Percentiles rank a stretch among this genome's conserved stretches.
Conservation (phyloP, 2,797 vertebrate genomes). For the Remorina albescens region DNA sequence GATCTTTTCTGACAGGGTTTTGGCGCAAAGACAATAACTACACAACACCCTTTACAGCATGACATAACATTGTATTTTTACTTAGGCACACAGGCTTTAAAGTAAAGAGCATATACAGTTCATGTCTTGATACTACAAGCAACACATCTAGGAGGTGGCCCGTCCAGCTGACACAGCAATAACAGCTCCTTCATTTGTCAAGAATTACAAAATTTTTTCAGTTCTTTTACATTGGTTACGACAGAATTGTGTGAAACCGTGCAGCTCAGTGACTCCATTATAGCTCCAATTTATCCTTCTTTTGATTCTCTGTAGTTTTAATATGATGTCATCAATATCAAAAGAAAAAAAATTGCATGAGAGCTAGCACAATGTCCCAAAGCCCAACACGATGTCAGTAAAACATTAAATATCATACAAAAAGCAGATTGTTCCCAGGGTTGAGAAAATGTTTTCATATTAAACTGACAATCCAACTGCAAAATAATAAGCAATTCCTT, state of each 20-base stretch:
- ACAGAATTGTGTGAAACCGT: background rate
- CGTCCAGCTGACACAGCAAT: background rate
- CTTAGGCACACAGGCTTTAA: constrained; percentile 4
- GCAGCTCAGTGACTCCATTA: background rate
- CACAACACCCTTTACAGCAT: background rate
- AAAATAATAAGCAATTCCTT: background rate
- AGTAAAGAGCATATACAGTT: constrained; percentile 3
- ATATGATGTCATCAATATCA: background rate
- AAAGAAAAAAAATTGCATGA: background rate
- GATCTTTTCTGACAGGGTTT: constrained; percentile 11
- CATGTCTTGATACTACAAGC: constrained; percentile 9
- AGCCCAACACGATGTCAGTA: no score
- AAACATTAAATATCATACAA: background rate
- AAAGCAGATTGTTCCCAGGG: no score
- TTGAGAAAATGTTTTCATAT: no score
- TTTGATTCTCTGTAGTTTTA: background rate
- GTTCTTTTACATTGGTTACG: background rate
- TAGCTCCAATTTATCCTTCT: background rate
- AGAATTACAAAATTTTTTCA: constrained; percentile 2
- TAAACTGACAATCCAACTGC: background rate
- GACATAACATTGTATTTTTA: background rate
- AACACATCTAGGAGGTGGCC: constrained; percentile 7
- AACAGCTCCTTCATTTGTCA: background rate
- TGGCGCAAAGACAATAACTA: constrained; percentile 1
- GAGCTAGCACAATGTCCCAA: background rate